Base-by-base conservation (phyloP, 2,797 vertebrate species). In the Intellagama lesueurii region DNA sequence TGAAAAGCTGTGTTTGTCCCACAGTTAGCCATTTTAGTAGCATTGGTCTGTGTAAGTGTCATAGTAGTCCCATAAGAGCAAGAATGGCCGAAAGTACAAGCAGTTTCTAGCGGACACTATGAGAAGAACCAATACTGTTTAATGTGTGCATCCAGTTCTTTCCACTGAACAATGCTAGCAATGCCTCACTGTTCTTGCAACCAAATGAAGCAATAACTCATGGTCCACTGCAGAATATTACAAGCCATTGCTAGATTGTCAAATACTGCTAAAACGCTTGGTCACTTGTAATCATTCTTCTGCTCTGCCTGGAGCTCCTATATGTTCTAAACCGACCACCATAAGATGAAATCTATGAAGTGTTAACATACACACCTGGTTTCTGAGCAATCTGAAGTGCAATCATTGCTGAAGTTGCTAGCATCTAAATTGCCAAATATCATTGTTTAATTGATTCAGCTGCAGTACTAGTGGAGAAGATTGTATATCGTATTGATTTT, bases 1-100 rank as follows among this genome's bases (percentile, higher is more conserved):
- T 98, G 22, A 98, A 98, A 93, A 98, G 96, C 94, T 98, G 98
- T 72, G 68, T 96, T 89, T 98, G 98, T 75, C 97, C 98, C 95
- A 95, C 97, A 85, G 97, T 98, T 94, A 97, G 97, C 95, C 97
- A 96, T 91, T 97, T 98, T 30, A 97, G 97, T 66, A 90, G 96
- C 73, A 12, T 95, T 2, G 77, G 95, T 85, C 88, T 97, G 0
- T 98, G 98, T 85, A 95, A 95, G 92, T 96, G 95, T 68, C 77
- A 90, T 73, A 88, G 83, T 1, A 91, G 85, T 40, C 92, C 80
- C 0, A n/a, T 94, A 82, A 95, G 92, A 68, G 90, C 95, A 91
- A 97, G 97, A 0, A 89, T 90, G 90, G 90, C 97, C 24, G 93
- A 96, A 87, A 84, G 94, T 0, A 78, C 96, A 87, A 96, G 97